Conservation (phyloP, 2,888 invertebrate species). For the Meteorus colon region DNA sequence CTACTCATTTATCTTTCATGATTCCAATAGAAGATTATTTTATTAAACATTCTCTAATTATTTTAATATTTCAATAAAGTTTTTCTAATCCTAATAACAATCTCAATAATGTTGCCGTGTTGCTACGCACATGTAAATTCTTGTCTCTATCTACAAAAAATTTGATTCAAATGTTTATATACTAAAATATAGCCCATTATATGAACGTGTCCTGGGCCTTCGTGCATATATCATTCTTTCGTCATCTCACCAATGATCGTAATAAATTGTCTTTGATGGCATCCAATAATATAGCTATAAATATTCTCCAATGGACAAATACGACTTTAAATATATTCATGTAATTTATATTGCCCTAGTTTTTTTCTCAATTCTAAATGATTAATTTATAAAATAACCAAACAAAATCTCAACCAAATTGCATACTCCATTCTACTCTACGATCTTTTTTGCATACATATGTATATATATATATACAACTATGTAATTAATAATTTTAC, state of each 20-base stretch:
- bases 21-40: background rate
- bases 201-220: too few species aligned
- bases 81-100: too few species aligned
- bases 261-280: background rate
- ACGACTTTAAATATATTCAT: background rate
- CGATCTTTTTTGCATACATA: background rate
- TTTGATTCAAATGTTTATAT: too few species aligned
- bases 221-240: background rate
- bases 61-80: too few species aligned
- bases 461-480: background rate
- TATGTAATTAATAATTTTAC: slow-evolving; percentile 1
- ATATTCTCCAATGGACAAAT: background rate
- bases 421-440: too few species aligned
- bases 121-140: too few species aligned
- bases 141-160: too few species aligned
- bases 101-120: too few species aligned
- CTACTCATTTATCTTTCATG: background rate
- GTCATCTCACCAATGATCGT: background rate
- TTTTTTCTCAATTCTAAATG: background rate
- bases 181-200: too few species aligned
- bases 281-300: background rate
- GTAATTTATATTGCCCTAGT: background rate
- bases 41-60: background rate
- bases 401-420: too few species aligned
- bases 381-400: too few species aligned